phyloP scores from a whole-genome alignment of 2,797 vertebrate genomes.

The Rousettus madagascariensis region DNA sequence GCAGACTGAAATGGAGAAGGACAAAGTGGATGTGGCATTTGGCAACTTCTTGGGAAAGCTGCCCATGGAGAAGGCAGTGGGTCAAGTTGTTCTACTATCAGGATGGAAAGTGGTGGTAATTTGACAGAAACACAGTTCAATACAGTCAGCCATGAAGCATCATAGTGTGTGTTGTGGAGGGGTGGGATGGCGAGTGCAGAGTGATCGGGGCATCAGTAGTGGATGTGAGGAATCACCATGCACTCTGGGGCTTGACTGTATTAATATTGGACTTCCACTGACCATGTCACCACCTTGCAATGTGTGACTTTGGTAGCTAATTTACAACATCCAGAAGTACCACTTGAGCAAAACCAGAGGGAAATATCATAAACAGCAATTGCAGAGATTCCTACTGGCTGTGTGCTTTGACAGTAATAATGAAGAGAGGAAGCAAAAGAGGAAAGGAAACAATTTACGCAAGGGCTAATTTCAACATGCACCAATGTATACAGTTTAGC shows the following conservation, averaged over 20 bases:
- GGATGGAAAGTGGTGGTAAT: not conserved
- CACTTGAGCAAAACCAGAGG: not conserved
- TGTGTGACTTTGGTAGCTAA: not conserved
- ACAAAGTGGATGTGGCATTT: not conserved
- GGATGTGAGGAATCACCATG: fast-evolving
- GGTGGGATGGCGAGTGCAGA: too few species aligned
- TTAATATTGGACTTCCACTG: not conserved
- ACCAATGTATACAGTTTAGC: not conserved
- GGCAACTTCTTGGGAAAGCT: not conserved
- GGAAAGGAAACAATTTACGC: not conserved
- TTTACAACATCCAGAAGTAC: not conserved
- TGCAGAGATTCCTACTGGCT: not conserved
- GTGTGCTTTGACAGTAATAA: not conserved
- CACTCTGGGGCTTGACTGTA: too few species aligned
- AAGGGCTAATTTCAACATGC: not conserved
- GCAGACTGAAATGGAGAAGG: not conserved
- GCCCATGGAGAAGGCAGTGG: not conserved
- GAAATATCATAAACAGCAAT: not conserved
- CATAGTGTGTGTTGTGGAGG: not conserved
- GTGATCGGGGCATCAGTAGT: fast-evolving
- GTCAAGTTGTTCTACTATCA: not conserved
- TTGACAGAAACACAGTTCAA: not conserved
- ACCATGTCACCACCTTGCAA: not conserved
- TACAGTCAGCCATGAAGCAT: not conserved
- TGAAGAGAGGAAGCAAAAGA: too few species aligned